Base-by-base conservation (phyloP, 2,888 invertebrate genomes). In the Hoplodrina blanda region DNA sequence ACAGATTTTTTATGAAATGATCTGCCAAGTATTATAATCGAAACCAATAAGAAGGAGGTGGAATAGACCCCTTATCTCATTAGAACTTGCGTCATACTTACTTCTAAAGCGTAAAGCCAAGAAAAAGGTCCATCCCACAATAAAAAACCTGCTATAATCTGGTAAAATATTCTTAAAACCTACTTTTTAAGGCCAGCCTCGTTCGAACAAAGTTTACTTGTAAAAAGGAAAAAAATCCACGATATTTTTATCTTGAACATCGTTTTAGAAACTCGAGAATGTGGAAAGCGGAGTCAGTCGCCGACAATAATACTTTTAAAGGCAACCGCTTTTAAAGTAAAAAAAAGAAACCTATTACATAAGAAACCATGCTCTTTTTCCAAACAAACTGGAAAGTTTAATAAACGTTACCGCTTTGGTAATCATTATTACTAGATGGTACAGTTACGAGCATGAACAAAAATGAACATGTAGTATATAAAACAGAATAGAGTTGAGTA, bases 341-440 rank as follows among this genome's bases (percentile, higher is more conserved):
- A 75, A 25, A 70, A 73, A 72, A 50, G 50, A 71, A 76, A 76
- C 62, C 62, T 76, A 76, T 78, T 76, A 79, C 69, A 68, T 41
- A 66, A 62, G 62, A 71, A 74, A 73, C 76, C 78, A 76, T 73
- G 76, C 62, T 74, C 62, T 61, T 54, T 66, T 73, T 37, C 56
- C 57, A 67, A 80, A 77, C 55, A 75, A 84, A 82, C 79, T 78
- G 65, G 60, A 78, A 85, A 82, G 72, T 83, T 82, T 79, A 81
- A 81, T 82, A 81, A 83, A 78, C 75, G 70, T 82, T 72, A 76
- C 80, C 70, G 73, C 69, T 81, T 78, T 79, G 59, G 68, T 78
- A 83, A 85, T 85, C 76, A 80, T 83, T 86, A 80, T 81, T 76
- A 54, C 75, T 75, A 69, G 66, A 80, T 67, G 66, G 41, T 41